Evolutionary conservation across 2,888 invertebrate species (phyloP), one percentile per base, ranked within the genome.

Genomic region (Thymelicus lineola): DNA sequence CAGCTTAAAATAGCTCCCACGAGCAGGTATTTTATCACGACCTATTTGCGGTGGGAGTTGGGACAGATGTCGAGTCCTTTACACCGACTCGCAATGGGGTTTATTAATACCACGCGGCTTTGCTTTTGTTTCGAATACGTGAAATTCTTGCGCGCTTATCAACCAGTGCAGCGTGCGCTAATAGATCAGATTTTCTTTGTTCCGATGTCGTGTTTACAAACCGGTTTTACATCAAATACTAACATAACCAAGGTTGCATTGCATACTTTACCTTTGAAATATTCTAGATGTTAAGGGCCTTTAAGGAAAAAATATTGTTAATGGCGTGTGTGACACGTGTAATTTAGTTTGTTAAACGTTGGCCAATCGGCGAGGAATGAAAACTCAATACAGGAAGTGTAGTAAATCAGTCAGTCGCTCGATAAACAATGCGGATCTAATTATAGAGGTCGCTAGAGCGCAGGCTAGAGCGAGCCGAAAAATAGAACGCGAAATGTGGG

Each of bases 341-440:
- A 28, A 55, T 55, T 55, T 28, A 35, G 7, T 7, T 53, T 53
- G 53, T 20, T 20, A 53, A 55, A 28, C 14, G 35, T 35, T 6
- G 35, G n/a, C 28, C n/a, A 55, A 55, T 20, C 57, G 50, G n/a
- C 48, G 59, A 42, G 42, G 46, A 68, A 68, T 57, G 66, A 59
- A 55, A 65, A 74, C 67, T 75, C 79, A 83, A 85, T 82, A 82
- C 86, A 87, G 89, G 89, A 90, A 88, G 75, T 72, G 72, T 83
- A 81, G 80, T 84, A 83, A 86, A 84, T 86, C 84, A 84, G 85
- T 83, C 84, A 84, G 85, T 83, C 84, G 85, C 77, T 81, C 83
- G 83, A 89, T 90, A 89, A 90, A 92, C 89, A 91, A 89, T 87
- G 86, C 83, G 82, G 82, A 84, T 88, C 89, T 93, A 93, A 86